phyloP scores from a whole-genome alignment of 1,140 invertebrate species.

The Drosophila saltans region DNA sequence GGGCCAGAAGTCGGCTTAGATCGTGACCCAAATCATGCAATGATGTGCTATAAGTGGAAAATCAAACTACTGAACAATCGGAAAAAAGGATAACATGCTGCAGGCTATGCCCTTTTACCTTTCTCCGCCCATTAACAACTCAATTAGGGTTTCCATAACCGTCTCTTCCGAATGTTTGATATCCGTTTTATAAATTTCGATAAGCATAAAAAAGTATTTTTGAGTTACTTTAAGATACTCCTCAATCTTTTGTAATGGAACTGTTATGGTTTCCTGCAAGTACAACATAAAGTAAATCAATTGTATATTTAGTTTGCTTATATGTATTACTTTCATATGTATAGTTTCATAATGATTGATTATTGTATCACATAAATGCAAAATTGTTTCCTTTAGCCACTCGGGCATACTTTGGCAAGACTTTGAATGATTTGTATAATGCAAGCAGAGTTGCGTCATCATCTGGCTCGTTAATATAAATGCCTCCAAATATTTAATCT shows the following conservation, averaged over 20 bases:
- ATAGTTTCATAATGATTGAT: conserved; percentile 29
- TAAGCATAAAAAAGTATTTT: conserved; percentile 44
- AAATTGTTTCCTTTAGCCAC: conserved; percentile 44
- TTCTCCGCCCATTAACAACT: conserved; percentile 31
- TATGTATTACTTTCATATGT: conserved; percentile 24
- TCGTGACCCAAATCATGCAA: conserved; percentile 9
- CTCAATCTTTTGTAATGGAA: conserved; percentile 33
- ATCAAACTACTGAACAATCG: neutral
- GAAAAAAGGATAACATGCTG: neutral
- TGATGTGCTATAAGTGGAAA: conserved; percentile 15
- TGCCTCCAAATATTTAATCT: conserved; percentile 18
- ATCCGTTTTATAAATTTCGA: conserved; percentile 35
- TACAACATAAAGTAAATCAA: neutral
- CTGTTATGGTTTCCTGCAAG: conserved; percentile 22
- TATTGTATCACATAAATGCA: conserved; percentile 49
- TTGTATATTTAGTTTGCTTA: neutral
- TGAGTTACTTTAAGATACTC: conserved; percentile 28
- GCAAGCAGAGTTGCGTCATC: conserved; percentile 43
- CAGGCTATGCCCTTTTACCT: conserved; percentile 7
- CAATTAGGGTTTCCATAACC: conserved; percentile 27
- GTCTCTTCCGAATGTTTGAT: conserved; percentile 18
- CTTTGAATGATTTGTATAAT: conserved; percentile 28
- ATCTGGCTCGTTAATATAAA: conserved; percentile 49
- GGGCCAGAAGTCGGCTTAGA: conserved; percentile 13
- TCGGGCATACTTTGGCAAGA: conserved; percentile 17